Conservation (phyloP, 2,888 invertebrate genomes). For the Mylabris sibirica region DNA sequence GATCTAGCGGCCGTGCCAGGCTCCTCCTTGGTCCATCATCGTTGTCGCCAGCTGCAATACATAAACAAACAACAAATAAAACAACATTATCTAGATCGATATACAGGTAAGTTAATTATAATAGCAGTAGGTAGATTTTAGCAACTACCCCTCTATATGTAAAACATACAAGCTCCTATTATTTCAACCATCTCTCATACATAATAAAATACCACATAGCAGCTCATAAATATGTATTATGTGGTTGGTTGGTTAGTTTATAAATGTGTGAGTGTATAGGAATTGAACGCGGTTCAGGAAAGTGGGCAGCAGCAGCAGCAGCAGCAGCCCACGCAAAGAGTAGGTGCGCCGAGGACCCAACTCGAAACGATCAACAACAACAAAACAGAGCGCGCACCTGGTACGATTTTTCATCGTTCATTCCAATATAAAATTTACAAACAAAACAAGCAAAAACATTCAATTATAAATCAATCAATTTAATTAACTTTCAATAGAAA, state of each 20-base stretch:
- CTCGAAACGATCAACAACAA: constrained; percentile 30
- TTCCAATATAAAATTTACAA: not conserved
- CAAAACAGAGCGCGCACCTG: constrained; percentile 35
- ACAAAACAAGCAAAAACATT: not conserved
- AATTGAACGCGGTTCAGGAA: constrained; percentile 53
- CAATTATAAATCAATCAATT: not conserved
- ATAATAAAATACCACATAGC: constrained; percentile 38
- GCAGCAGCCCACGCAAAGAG: constrained; percentile 51
- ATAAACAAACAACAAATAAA: constrained; percentile 28
- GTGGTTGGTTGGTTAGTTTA: not conserved
- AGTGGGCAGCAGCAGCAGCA: constrained; percentile 52
- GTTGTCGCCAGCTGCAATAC: constrained; percentile 71
- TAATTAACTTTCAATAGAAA: not conserved
- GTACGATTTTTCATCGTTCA: constrained; percentile 23
- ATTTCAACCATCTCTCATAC: constrained; percentile 45
- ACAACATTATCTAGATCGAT: not conserved
- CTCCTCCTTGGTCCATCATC: constrained; percentile 70
- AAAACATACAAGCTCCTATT: constrained; percentile 20
- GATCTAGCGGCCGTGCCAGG: constrained; percentile 69
- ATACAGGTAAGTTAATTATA: constrained; percentile 4
- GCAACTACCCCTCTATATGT: constrained; percentile 29
- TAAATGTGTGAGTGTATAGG: constrained; percentile 36
- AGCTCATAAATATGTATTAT: constrained; percentile 56
- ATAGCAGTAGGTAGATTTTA: not conserved
- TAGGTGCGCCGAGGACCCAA: constrained; percentile 52